phyloP scores from a whole-genome alignment of 2,113 vertebrate species.

The Pelecanoides urinatrix region DNA sequence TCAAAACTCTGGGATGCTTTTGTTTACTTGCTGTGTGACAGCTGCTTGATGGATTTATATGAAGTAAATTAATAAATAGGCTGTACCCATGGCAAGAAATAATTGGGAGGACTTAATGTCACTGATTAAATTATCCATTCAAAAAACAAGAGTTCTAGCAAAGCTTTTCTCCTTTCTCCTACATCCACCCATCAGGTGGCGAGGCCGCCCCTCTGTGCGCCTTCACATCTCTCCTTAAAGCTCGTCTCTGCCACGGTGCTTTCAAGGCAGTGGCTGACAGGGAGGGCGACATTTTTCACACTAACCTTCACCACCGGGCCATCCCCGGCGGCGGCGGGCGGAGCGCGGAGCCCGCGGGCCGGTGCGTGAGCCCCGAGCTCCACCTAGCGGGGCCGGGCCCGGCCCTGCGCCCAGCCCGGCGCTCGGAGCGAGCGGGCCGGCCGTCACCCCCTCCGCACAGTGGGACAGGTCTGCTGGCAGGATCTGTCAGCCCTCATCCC shows the following conservation, averaged over 20 bases:
- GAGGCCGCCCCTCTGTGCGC: background rate
- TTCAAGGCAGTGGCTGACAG: background rate
- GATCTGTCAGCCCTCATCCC: accelerated
- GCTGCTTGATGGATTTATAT: background rate
- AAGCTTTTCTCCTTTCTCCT: background rate
- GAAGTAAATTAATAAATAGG: constrained; percentile 16
- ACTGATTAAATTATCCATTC: background rate
- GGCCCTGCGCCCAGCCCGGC: too few species aligned
- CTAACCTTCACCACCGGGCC: background rate
- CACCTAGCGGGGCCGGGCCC: too few species aligned
- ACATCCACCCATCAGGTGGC: background rate
- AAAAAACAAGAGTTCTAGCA: background rate
- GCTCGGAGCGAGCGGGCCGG: background rate
- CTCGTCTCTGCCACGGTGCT: background rate
- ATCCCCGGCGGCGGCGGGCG: background rate
- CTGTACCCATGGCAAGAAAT: background rate
- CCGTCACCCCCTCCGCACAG: background rate
- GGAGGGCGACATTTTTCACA: background rate
- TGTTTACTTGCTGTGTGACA: constrained; percentile 9
- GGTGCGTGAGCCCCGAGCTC: too few species aligned
- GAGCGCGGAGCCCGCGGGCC: background rate
- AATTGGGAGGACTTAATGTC: background rate
- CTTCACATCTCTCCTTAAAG: background rate
- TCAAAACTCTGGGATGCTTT: constrained; percentile 15
- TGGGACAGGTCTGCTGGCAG: accelerated